phyloP scores from a whole-genome alignment of 1,140 invertebrate genomes.

The Cryptotermes secundus region DNA sequence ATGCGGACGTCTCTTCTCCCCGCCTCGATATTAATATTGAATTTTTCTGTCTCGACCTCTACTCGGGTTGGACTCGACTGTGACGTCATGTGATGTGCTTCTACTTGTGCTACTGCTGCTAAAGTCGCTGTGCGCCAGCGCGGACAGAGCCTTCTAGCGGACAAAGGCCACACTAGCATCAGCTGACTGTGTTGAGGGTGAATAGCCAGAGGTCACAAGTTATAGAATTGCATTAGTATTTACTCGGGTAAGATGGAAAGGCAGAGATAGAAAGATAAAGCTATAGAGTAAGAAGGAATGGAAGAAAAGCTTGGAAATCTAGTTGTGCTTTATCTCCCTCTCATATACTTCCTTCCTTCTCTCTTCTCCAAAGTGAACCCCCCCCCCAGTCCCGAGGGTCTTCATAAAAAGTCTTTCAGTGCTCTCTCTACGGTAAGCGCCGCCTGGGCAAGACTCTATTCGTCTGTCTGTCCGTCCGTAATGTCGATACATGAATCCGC shows the following conservation, averaged over 20 bases:
- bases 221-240: conserved; percentile 23
- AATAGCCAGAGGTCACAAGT: conserved; percentile 24
- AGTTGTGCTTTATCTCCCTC: not conserved
- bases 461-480: not conserved
- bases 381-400: not conserved
- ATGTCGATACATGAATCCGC: not conserved
- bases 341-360: not conserved
- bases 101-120: not conserved
- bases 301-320: not conserved
- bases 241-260: not conserved
- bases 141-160: conserved; percentile 3
- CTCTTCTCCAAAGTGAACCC: not conserved
- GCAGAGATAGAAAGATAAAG: not conserved
- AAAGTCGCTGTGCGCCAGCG: not conserved
- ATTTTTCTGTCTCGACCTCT: conserved; percentile 42
- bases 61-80: conserved; percentile 14
- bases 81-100: conserved; percentile 31
- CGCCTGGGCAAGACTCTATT: not conserved
- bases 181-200: not conserved
- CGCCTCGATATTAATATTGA: conserved; percentile 50
- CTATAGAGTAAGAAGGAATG: not conserved
- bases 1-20: conserved; percentile 47
- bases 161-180: not conserved
- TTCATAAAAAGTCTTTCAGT: not conserved
- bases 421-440: not conserved